Evolutionary conservation across 2,113 vertebrate genomes (phyloP), one percentile per base, ranked within the genome.

Genomic region (Neomonachus schauinslandi): DNA sequence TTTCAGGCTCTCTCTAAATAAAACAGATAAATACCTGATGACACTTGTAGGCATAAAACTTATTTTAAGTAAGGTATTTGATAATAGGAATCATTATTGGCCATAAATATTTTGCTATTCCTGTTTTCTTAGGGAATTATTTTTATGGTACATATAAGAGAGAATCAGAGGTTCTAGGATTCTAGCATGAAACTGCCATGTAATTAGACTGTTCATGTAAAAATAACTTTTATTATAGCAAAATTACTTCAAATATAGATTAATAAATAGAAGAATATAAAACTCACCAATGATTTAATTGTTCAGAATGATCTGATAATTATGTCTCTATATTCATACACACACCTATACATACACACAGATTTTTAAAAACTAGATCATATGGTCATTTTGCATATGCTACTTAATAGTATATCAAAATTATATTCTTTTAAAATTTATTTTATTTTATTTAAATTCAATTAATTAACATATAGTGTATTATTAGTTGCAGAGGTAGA

Each of bases 61-160:
- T 71, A 49, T 53, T 97, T 93, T 77, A 86, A 93, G 31, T 14
- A 87, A 49, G n/a, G 65, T n/a, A 14, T 79, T 93, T 96, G 36
- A 69, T n/a, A 76, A 46, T 26, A 46, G 49, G 13, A 77, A 82
- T 83, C 31, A n/a, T 63, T 55, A 33, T 63, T 97, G 11, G 26
- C 1, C 49, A 9, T 82, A 86, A 95, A 79, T 83, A 82, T 69
- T 87, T 83, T 82, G 11, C 26, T 79, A 9, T 77, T 1, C 12
- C 2, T 72, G 2, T 87, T 77, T 77, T 14, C 12, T 79, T 76
- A 69, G 4, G 28, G 33, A 87, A 42, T 39, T 49, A 49, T 55
- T 55, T 82, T 87, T 87, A 63, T 49, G 33, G 49, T 85, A 2
- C 7, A 12, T 74, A 33, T 2, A 84, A 80, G 8, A 80, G 57